Percentiles rank a stretch among this genome's conserved stretches.
Conservation (phyloP, 2,113 vertebrate species). For the Apteryx mantelli region DNA sequence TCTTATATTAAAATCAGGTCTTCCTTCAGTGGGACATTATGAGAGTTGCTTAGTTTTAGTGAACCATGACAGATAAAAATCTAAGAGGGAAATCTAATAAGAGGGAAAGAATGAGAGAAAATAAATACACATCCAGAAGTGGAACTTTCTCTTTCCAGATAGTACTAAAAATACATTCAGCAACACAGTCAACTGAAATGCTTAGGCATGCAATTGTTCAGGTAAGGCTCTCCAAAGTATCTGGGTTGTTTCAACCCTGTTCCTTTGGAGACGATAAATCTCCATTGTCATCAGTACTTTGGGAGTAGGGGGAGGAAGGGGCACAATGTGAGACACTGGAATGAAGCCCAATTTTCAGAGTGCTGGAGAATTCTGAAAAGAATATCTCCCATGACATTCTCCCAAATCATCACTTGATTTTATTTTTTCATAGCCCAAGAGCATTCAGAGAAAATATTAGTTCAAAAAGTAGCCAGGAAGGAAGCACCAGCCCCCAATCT, state of each 20-base stretch:
- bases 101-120: neutral
- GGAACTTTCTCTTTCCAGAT: neutral
- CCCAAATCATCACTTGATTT: too few relatives aligned
- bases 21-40: neutral
- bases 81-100: neutral
- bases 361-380: too few relatives aligned
- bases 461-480: neutral
- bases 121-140: neutral
- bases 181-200: neutral
- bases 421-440: neutral
- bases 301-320: neutral
- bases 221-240: neutral
- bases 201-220: neutral
- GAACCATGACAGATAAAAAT: neutral
- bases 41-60: neutral
- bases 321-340: too few relatives aligned
- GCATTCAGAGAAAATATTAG: neutral
- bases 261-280: neutral
- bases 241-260: neutral
- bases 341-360: neutral
- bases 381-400: too few relatives aligned
- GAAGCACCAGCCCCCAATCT: neutral
- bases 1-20: neutral
- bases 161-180: neutral
- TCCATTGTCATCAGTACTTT: neutral